A percentile compares a stretch with the other conserved stretches of the same genome.
Evolutionary conservation across 2,113 vertebrate genomes (phyloP).

Genomic region (Calcarius ornatus): DNA sequence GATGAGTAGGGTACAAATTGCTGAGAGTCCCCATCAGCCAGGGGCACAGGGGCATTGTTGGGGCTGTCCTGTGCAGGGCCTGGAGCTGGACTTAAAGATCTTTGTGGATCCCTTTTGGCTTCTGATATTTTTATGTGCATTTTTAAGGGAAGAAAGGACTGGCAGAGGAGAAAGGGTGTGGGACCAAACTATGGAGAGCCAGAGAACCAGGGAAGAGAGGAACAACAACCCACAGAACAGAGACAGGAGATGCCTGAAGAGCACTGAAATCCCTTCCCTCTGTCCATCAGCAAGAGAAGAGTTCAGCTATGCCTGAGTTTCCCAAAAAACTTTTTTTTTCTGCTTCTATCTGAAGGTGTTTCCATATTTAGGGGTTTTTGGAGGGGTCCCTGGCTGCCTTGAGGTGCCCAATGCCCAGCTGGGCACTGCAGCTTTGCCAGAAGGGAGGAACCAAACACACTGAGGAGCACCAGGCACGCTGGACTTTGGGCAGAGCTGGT

Average conservation of each 20-base stretch:
- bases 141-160: neutral
- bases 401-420: neutral
- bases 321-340: neutral
- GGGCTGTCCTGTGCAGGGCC: neutral
- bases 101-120: neutral
- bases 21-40: fast-evolving
- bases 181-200: fast-evolving
- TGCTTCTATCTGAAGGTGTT: neutral
- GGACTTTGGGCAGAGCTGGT: neutral
- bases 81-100: neutral
- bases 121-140: no score
- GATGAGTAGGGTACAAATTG: neutral
- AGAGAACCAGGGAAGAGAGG: neutral
- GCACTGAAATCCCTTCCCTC: neutral
- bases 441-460: neutral
- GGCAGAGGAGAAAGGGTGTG: neutral
- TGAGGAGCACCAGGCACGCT: fast-evolving
- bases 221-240: neutral
- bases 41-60: neutral
- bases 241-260: neutral
- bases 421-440: fast-evolving
- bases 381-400: neutral
- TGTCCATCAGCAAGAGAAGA: neutral
- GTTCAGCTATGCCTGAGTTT: neutral
- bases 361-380: neutral